Conservation (phyloP, 2,797 vertebrate species). For the Semotilus atromaculatus region DNA sequence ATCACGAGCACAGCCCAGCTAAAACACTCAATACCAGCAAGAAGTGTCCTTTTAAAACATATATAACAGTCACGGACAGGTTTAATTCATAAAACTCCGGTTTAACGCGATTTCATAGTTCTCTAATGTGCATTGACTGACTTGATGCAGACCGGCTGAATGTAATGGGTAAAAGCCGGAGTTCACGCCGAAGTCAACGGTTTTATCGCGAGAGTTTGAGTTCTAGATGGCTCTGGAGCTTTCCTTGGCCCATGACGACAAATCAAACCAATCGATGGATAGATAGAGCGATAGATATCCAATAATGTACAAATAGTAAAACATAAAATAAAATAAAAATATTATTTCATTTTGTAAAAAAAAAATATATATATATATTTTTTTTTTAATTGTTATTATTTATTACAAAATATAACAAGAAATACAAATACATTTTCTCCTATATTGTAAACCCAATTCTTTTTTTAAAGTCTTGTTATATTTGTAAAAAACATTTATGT, state of each 20-base stretch:
- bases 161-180: conserved; percentile 60
- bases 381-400: too few relatives aligned
- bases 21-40: background rate
- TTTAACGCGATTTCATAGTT: conserved; percentile 67
- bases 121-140: conserved; percentile 52
- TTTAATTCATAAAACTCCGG: conserved; percentile 28
- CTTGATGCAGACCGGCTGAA: conserved; percentile 66
- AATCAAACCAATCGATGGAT: background rate
- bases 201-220: conserved; percentile 73
- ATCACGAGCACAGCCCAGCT: background rate
- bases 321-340: too few relatives aligned
- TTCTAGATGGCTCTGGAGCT: conserved; percentile 77
- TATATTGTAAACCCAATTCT: too few relatives aligned
- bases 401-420: too few relatives aligned
- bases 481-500: too few relatives aligned
- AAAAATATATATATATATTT: too few relatives aligned
- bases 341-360: too few relatives aligned
- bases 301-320: too few relatives aligned
- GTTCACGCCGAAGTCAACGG: conserved; percentile 48
- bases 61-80: conserved; percentile 4
- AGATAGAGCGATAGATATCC: background rate
- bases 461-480: too few relatives aligned
- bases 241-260: conserved; percentile 60
- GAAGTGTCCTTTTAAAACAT: background rate
- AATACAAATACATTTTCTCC: too few relatives aligned